Evolutionary conservation across 2,888 invertebrate species (phyloP), one percentile per base, ranked within the genome.

Genomic region (Clunio marinus): DNA sequence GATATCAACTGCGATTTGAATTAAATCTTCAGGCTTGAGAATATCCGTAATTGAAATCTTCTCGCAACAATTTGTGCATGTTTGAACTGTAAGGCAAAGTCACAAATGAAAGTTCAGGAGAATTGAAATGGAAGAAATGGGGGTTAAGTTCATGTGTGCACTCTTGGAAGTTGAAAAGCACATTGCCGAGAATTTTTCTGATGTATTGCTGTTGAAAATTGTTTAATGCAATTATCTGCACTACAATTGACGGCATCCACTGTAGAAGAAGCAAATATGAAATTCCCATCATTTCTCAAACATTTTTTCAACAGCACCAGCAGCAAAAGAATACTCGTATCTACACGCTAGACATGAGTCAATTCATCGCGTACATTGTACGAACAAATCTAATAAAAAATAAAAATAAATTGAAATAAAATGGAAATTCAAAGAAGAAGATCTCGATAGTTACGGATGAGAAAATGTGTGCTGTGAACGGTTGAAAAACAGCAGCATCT

Each of bases 21-120:
- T 5, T 10, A 41, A 15, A 41, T 41, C n/a, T 41, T 41, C n/a
- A 41, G 15, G 41, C 32, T 4, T 15, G 15, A 41, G n/a, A 41
- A 41, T 15, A 41, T 41, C 41, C 41, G 51, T 51, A 51, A 51
- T 51, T 51, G 51, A 51, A 51, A 51, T 22, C 17, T 51, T 51
- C 22, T 17, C n/a, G 17, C 51, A 8, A 17, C 51, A 17, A 51
- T 51, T 51, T 22, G 51, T 20, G n/a, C 20, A 7, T 4, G 22
- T 17, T 4, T 17, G 20, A 51, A 17, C 22, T 22, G 2, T 17
- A 8, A 51, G 22, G 3, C 51, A 41, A 41, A 5, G 41, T 8
- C 15, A 13, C 41, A 41, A n/a, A n/a, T n/a, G 41, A 15, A 41
- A 41, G 15, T 41, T 41, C 41, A n/a, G 2, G 41, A 41, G 41